A percentile compares a stretch with the other conserved stretches of the same genome.
Evolutionary conservation across 1,140 invertebrate genomes (phyloP).

Genomic region (Heliothis subflexa): DNA sequence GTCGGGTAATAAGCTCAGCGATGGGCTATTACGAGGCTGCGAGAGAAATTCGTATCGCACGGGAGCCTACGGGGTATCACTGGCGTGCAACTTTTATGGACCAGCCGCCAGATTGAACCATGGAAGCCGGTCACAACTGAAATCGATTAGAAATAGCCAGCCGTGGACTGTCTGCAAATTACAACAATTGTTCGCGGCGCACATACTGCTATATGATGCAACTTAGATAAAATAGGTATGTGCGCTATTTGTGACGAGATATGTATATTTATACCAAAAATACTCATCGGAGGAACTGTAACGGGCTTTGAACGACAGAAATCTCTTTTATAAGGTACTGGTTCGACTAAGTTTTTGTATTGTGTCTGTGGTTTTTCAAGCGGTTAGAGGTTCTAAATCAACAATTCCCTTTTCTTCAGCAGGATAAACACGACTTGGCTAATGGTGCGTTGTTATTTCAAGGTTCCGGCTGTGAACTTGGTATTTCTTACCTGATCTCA

Average conservation of each 20-base stretch:
- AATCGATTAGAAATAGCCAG: slow-evolving; percentile 76
- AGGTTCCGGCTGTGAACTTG: slow-evolving; percentile 51
- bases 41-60: slow-evolving; percentile 77
- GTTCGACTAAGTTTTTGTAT: slow-evolving; percentile 22
- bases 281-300: neutral
- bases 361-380: slow-evolving; percentile 39
- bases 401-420: slow-evolving; percentile 61
- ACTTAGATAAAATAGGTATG: slow-evolving; percentile 29
- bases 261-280: neutral
- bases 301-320: too few species aligned
- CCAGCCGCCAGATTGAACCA: slow-evolving; percentile 62
- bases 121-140: slow-evolving; percentile 64
- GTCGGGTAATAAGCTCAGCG: slow-evolving; percentile 83
- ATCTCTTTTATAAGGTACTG: neutral
- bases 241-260: slow-evolving; percentile 5
- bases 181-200: slow-evolving; percentile 66
- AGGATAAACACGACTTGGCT: slow-evolving; percentile 63
- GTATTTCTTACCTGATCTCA: slow-evolving; percentile 43
- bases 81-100: slow-evolving; percentile 74
- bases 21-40: slow-evolving; percentile 78
- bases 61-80: slow-evolving; percentile 68
- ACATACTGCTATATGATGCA: slow-evolving; percentile 43
- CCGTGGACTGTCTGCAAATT: slow-evolving; percentile 64
- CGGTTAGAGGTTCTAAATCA: slow-evolving; percentile 60
- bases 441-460: slow-evolving; percentile 71